Conservation (phyloP, 2,888 invertebrate species). For the Heliconius aoede region DNA sequence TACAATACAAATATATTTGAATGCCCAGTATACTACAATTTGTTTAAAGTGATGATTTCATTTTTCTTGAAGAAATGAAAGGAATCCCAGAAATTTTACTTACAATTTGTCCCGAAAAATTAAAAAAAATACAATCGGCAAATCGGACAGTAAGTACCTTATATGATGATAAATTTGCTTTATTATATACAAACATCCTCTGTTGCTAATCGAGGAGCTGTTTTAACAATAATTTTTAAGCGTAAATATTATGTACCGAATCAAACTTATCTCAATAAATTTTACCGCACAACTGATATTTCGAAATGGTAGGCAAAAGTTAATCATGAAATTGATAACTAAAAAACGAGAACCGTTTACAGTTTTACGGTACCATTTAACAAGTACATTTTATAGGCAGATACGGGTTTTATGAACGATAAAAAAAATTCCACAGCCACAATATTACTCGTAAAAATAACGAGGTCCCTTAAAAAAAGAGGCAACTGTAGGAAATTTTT, state of each 20-base stretch:
- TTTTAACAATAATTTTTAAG: not conserved
- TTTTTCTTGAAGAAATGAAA: not conserved
- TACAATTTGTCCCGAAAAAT: too few relatives aligned
- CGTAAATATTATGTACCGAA: not conserved
- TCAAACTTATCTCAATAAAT: not conserved
- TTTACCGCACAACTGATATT: not conserved
- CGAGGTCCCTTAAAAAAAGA: slow-evolving; percentile 36
- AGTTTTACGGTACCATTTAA: slow-evolving; percentile 38
- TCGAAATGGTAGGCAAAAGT: not conserved
- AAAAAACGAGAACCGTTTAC: slow-evolving; percentile 36
- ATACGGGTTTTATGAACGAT: slow-evolving; percentile 45
- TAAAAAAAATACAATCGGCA: too few relatives aligned
- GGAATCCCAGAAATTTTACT: too few relatives aligned
- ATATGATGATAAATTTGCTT: too few relatives aligned
- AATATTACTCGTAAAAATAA: slow-evolving; percentile 44
- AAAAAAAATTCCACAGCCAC: slow-evolving; percentile 49
- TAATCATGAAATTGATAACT: slow-evolving; percentile 1
- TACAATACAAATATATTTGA: slow-evolving; percentile 27
- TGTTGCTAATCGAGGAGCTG: too few relatives aligned
- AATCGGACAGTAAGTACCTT: too few relatives aligned
- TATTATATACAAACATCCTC: not conserved
- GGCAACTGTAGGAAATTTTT: slow-evolving; percentile 37
- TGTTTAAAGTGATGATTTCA: not conserved
- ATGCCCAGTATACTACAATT: not conserved
- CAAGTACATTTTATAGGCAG: slow-evolving; percentile 40